Conservation (phyloP, 2,797 vertebrate species). For the Sylvia borin region DNA sequence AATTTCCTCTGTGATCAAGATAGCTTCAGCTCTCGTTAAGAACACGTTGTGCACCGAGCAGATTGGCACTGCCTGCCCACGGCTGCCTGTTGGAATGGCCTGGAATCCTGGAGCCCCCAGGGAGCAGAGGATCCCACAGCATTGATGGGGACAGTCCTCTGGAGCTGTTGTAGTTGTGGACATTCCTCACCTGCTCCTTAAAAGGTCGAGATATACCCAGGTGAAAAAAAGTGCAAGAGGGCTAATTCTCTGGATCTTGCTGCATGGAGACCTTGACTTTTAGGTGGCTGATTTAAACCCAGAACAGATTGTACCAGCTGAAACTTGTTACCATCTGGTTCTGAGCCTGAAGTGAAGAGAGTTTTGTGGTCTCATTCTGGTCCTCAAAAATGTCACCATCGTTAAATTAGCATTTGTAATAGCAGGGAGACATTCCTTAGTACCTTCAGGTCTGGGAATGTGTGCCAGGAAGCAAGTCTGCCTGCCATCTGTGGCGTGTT, state of each 20-base stretch:
- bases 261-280: not conserved
- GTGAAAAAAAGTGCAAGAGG: not conserved
- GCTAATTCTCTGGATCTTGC: not conserved
- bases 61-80: fast-evolving
- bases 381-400: conserved; percentile 43
- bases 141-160: not conserved
- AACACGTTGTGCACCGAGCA: not conserved
- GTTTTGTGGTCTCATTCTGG: conserved; percentile 55
- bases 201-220: fast-evolving
- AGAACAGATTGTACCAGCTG: conserved; percentile 22
- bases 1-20: not conserved
- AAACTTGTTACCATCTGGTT: conserved; percentile 41
- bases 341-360: conserved; percentile 35
- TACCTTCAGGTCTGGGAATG: not conserved
- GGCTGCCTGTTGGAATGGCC: not conserved
- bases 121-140: not conserved
- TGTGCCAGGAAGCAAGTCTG: conserved; percentile 17
- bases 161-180: not conserved
- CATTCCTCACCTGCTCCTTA: not conserved
- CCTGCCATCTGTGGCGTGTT: conserved; percentile 31
- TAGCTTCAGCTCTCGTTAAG: not conserved
- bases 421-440: conserved; percentile 7
- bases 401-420: not conserved
- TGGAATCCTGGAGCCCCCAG: not conserved
- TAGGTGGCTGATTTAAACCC: conserved; percentile 11